Evolutionary conservation across 2,888 invertebrate genomes (phyloP).

Genomic region (Polietes domitor): DNA sequence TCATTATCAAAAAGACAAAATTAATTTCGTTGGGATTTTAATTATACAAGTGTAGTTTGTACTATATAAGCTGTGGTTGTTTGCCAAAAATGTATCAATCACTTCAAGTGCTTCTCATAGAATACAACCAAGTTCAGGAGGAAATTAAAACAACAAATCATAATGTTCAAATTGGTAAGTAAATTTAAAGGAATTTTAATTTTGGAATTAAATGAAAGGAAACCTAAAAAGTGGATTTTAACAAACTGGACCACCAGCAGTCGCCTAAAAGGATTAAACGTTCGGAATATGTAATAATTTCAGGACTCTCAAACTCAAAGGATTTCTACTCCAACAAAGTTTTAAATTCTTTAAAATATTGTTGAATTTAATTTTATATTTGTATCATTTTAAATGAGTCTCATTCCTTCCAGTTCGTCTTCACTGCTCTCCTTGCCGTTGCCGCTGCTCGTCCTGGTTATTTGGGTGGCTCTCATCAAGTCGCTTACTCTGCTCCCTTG

Average conservation of each 20-base stretch:
- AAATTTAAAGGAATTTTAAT: background rate
- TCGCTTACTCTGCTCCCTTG: slow-evolving; percentile 74
- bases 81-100: slow-evolving; percentile 60
- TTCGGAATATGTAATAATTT: too few relatives aligned
- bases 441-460: slow-evolving; percentile 78
- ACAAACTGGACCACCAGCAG: too few relatives aligned
- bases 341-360: too few relatives aligned
- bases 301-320: too few relatives aligned
- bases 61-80: slow-evolving; percentile 60
- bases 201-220: too few relatives aligned
- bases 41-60: slow-evolving; percentile 17
- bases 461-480: slow-evolving; percentile 72
- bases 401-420: slow-evolving; percentile 68
- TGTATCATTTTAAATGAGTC: too few relatives aligned
- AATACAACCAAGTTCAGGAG: slow-evolving; percentile 10
- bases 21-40: background rate
- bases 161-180: slow-evolving; percentile 74
- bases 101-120: slow-evolving; percentile 31
- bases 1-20: slow-evolving; percentile 25
- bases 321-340: too few relatives aligned
- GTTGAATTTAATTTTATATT: too few relatives aligned
- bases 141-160: slow-evolving; percentile 40
- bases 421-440: slow-evolving; percentile 76
- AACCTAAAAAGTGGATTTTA: too few relatives aligned
- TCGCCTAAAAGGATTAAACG: too few relatives aligned